Evolutionary conservation across 1,140 invertebrate species (phyloP), one percentile per base, ranked within the genome.

Genomic region (Drosophila pseudoananassae): DNA sequence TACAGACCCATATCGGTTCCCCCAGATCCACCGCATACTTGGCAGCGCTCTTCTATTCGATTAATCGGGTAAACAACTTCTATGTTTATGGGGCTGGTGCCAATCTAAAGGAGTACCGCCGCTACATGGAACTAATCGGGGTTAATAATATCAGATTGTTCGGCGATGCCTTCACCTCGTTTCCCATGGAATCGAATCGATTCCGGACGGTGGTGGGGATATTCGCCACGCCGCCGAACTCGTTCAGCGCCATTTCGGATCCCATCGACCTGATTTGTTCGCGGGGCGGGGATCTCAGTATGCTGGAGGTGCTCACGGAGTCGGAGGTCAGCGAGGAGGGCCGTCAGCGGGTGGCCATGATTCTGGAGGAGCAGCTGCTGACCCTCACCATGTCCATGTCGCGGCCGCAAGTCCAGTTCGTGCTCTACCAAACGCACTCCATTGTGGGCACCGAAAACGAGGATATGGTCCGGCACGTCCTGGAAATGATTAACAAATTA

Each of bases 11-110:
- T 79, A 93, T 95, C 0, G 94, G 95, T 0, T 96, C 96, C 0
- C 95, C 95, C 0, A 93, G 95, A 5, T 95, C 95, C 27, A 95
- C 95, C 0, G 96, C 95, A 1, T 97, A 96, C 78, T 78, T 96
- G 6, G 95, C 95, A 0, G 94, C 93, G 0, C 92, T 96, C n/a
- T 91, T 96, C 17, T 88, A 92, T 8, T 93, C 94, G 36, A 93
- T 95, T n/a, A 93, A 93, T 47, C 92, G 93, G 20, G 93, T 94
- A 9, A 94, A 94, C 5, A 92, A 92, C 72, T 91, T 95, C 4
- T 88, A 94, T 47, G 94, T 93, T 0, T 95, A 95, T 69, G 94
- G 93, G 10, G 90, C 92, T 0, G 93, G 93, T 0, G 70, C 91
- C 3, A 87, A 78, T 57, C 78, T 91, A 83, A 91, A 88, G 81